Percentiles rank a stretch among this genome's conserved stretches.
Evolutionary conservation across 2,888 invertebrate species (phyloP).

Genomic region (Stenolophus ochropezus): DNA sequence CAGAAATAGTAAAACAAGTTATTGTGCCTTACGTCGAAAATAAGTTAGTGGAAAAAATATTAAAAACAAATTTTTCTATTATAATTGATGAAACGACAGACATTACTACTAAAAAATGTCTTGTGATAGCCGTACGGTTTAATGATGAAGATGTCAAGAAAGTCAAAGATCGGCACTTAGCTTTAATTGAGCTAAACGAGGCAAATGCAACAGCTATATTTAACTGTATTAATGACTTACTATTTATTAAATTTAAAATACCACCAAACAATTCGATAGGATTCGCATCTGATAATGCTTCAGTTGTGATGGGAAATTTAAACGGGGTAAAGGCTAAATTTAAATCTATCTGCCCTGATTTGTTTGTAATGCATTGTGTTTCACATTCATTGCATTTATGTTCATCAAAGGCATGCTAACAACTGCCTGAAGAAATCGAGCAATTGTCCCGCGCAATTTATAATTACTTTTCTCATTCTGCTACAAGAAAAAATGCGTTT

Average conservation of each 20-base stretch:
- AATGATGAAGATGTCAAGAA: neutral
- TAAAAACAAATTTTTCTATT: slow-evolving; percentile 1
- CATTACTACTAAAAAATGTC: neutral
- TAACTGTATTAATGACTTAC: neutral
- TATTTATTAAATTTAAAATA: neutral
- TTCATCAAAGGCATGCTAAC: neutral
- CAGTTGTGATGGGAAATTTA: neutral
- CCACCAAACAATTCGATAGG: neutral
- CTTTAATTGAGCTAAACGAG: neutral
- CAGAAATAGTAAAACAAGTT: neutral
- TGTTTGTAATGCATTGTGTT: neutral
- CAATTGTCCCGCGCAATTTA: neutral
- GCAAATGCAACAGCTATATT: neutral
- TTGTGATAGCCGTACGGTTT: neutral
- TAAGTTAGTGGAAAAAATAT: neutral
- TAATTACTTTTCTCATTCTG: neutral
- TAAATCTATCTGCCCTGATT: neutral
- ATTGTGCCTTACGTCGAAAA: neutral
- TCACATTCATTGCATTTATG: neutral
- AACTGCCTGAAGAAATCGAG: neutral
- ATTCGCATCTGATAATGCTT: neutral
- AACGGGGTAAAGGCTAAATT: neutral
- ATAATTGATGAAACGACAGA: neutral
- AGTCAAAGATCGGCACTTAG: neutral
- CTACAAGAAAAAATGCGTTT: neutral